Percentiles rank a stretch among this genome's conserved stretches.
Evolutionary conservation across 2,888 invertebrate species (phyloP).

Genomic region (Cephus sareptanus): DNA sequence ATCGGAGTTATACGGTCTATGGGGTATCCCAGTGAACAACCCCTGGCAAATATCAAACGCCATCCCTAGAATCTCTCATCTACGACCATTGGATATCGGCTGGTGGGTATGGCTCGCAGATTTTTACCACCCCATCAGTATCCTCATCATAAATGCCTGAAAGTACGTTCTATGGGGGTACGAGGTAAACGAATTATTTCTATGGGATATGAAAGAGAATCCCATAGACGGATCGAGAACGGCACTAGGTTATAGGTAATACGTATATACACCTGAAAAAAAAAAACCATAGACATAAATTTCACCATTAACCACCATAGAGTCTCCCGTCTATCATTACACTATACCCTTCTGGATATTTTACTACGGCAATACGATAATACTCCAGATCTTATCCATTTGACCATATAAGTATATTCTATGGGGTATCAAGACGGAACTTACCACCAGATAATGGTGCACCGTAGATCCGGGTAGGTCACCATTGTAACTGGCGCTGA

Average conservation of each 20-base stretch:
- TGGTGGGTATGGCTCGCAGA: constrained; percentile 29
- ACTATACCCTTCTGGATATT: no score
- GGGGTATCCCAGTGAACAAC: constrained; percentile 37
- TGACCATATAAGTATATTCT: neutral
- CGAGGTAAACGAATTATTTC: no score
- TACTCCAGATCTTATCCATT: neutral
- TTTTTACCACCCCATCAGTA: constrained; percentile 28
- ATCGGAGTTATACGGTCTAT: constrained; percentile 49
- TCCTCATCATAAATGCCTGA: neutral
- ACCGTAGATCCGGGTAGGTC: neutral
- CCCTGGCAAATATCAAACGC: constrained; percentile 41
- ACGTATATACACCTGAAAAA: no score
- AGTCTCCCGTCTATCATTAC: no score
- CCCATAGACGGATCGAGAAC: no score
- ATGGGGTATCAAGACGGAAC: neutral
- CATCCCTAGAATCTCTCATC: constrained; percentile 20
- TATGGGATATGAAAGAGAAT: no score
- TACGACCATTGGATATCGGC: constrained; percentile 32
- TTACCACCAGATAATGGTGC: neutral
- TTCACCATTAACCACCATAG: no score
- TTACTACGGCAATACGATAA: no score
- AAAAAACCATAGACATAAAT: no score
- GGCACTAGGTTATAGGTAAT: no score
- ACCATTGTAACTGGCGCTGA: neutral
- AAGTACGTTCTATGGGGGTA: no score